Conservation (phyloP, 2,797 vertebrate species). For the Tangara arthus region DNA sequence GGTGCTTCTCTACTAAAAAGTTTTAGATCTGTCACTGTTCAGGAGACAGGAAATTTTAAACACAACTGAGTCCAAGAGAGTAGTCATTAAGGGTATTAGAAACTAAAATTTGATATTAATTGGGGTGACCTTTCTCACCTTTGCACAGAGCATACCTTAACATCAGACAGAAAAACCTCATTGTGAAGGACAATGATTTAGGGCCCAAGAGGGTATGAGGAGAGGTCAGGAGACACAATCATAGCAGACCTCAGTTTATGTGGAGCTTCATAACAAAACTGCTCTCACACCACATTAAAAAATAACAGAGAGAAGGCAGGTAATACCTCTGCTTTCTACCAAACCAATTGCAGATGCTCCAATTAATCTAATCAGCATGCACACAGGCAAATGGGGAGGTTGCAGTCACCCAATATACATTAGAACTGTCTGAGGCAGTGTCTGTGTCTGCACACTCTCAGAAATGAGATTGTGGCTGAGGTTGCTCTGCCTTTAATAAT, state of each 20-base stretch:
- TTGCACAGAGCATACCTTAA: background rate
- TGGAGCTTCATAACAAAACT: background rate
- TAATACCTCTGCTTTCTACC: background rate
- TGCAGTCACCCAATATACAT: background rate
- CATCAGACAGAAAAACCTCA: background rate
- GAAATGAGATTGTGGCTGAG: background rate
- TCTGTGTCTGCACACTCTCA: background rate
- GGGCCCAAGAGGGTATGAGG: background rate
- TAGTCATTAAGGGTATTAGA: background rate
- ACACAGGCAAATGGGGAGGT: background rate
- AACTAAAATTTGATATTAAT: background rate
- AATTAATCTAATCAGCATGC: background rate
- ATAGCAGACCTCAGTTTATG: background rate
- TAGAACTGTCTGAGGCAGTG: background rate
- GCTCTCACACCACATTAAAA: background rate
- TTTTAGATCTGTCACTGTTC: background rate
- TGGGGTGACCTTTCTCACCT: background rate
- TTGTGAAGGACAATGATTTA: background rate
- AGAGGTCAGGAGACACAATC: background rate
- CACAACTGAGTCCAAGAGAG: background rate
- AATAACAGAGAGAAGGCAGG: background rate
- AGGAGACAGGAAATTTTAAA: background rate
- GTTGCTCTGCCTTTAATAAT: background rate
- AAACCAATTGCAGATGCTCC: background rate
- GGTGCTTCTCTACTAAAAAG: background rate